Evolutionary conservation across 2,797 vertebrate species (phyloP).

Genomic region (Diglossa cyanea): DNA sequence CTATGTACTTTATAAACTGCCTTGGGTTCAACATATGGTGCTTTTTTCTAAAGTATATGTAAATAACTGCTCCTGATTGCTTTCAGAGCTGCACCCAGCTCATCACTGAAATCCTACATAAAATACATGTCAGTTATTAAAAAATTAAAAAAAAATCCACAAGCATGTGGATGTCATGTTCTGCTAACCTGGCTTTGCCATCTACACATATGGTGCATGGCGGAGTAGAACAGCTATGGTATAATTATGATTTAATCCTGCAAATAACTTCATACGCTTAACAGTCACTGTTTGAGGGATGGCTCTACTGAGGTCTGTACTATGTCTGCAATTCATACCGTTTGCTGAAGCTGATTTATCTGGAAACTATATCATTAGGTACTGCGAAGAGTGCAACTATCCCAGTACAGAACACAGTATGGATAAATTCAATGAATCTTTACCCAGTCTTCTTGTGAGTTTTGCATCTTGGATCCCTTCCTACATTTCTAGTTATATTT

Average conservation of each 20-base stretch:
- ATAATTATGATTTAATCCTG: constrained; percentile 7
- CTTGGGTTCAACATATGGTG: not conserved
- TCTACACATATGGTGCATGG: not conserved
- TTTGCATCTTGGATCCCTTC: not conserved
- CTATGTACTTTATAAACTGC: not conserved
- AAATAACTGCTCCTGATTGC: constrained; percentile 40
- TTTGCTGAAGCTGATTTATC: not conserved
- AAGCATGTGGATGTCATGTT: constrained; percentile 8
- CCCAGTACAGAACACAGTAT: not conserved
- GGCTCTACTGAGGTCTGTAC: not conserved
- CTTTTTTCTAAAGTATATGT: constrained; percentile 9
- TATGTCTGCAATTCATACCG: not conserved
- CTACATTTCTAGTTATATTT: not conserved
- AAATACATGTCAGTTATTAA: constrained; percentile 30
- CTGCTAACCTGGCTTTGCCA: constrained; percentile 26
- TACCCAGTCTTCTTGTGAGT: not conserved
- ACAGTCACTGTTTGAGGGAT: not conserved
- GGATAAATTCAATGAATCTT: not conserved
- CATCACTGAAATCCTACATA: not conserved
- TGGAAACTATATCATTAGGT: not conserved
- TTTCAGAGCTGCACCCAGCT: constrained; percentile 36
- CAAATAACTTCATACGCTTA: not conserved
- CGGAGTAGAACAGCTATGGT: not conserved
- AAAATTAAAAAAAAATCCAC: constrained; percentile 31
- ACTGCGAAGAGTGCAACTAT: not conserved